A percentile compares a stretch with the other conserved stretches of the same genome.
Conservation (phyloP, 2,113 vertebrate species). For the Mungos mungo region DNA sequence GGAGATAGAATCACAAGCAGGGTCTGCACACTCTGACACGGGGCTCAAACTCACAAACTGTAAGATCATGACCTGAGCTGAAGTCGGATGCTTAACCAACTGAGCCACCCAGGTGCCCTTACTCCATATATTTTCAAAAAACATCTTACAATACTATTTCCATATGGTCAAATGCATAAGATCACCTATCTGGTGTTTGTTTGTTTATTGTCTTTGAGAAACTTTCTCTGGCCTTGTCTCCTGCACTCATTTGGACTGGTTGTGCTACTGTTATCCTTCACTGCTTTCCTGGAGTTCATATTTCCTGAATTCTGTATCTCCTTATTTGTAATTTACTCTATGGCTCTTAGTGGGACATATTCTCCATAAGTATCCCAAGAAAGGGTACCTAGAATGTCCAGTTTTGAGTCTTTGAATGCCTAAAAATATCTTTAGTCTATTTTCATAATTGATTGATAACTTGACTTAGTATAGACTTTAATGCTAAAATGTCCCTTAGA, state of each 20-base stretch:
- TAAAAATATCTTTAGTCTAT: background rate
- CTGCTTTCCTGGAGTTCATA: background rate
- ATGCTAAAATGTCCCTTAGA: background rate
- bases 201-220: background rate
- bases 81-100: too few relatives aligned
- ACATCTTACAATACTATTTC: background rate
- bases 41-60: too few relatives aligned
- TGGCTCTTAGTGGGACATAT: background rate
- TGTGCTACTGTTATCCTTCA: background rate
- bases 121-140: background rate
- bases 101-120: too few relatives aligned
- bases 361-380: background rate
- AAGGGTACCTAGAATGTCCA: background rate
- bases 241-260: background rate
- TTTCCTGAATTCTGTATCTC: background rate
- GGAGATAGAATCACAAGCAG: too few relatives aligned
- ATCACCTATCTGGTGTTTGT: background rate
- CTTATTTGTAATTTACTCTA: background rate
- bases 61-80: too few relatives aligned
- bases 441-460: background rate
- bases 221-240: background rate
- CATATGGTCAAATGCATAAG: background rate
- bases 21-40: too few relatives aligned
- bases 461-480: constrained; percentile 7
- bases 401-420: background rate